Percentiles rank a stretch among this genome's conserved stretches.
These are phyloP conservation scores for Watersipora subatra DNA, from an alignment of 1,140 invertebrate species.

Conservation along the genomic window DNA sequence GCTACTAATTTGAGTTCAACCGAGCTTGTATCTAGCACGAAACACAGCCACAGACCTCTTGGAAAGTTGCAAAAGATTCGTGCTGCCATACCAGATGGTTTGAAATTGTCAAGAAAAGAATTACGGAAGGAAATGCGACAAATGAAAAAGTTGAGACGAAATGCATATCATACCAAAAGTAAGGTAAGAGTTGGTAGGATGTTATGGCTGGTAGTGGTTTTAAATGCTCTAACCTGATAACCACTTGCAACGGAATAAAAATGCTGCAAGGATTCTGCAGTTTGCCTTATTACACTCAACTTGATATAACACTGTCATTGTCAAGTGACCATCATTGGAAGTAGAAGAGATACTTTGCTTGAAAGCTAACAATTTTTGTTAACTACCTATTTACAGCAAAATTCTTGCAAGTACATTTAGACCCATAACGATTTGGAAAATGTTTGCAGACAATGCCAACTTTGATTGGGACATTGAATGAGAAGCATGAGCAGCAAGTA, in stretches of 20 bases:
- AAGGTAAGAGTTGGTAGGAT: constrained; percentile 8
- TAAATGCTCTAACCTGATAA: background rate
- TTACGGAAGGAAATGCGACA: constrained; percentile 13
- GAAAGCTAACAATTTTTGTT: too few relatives aligned
- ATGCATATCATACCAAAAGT: constrained; percentile 10
- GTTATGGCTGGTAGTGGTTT: background rate
- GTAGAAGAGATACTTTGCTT: too few relatives aligned
- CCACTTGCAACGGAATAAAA: too few relatives aligned
- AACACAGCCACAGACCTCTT: too few relatives aligned
- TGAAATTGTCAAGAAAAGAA: constrained; percentile 12
- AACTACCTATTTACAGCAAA: too few relatives aligned
- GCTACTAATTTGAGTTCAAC: too few relatives aligned
- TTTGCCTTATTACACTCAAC: too few relatives aligned
- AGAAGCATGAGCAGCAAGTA: background rate
- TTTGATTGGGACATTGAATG: background rate
- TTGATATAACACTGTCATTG: background rate
- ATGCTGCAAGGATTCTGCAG: too few relatives aligned
- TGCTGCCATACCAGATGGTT: background rate
- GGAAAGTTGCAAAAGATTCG: background rate
- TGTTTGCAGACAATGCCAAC: too few relatives aligned
- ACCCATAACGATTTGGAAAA: too few relatives aligned
- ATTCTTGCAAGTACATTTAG: too few relatives aligned
- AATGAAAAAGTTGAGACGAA: constrained; percentile 14
- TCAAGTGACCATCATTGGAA: background rate
- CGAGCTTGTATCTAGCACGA: too few relatives aligned